Evolutionary conservation across 2,888 invertebrate species (phyloP), one percentile per base, ranked within the genome.

Genomic region (Trichacis sp.): DNA sequence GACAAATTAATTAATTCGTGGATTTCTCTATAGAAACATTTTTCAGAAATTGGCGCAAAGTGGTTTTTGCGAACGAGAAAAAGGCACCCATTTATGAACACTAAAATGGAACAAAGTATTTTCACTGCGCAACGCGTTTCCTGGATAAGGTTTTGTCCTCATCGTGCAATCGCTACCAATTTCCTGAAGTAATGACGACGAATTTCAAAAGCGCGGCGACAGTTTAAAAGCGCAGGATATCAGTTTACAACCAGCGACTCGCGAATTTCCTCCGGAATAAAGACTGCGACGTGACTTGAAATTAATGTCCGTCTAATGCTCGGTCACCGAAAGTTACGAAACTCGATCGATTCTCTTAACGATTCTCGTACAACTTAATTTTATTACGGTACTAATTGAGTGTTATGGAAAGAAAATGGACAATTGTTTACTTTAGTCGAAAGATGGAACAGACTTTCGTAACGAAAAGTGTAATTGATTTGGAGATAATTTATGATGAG

Each of bases 101-200:
- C 60, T 60, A 60, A 60, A 38, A 52, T 29, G 33, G 17, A 20
- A 45, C 56, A 43, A 48, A 48, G 48, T 54, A 11, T 11, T 36
- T 12, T 42, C 42, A 51, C 51, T 55, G 45, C 46, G 58, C 45
- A 59, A 59, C 51, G 49, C 52, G 52, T 60, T 60, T 52, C 33
- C 64, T 46, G 64, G 60, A 56, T 36, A 56, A 65, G 53, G n/a
- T n/a, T 29, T 24, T 18, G 17, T 24, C 15, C 9, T 14, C 18
- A 12, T 15, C 33, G 48, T 24, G 17, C 15, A 17, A 49, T 49
- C 48, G 33, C 15, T 49, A 18, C 33, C 48, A 49, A 33, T 49
- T 49, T 49, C 33, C 17, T 12, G 33, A 49, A 49, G 36, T 33
- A 33, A 49, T 49, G n/a, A n/a, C n/a, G 33, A 18, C 11, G 12